Evolutionary conservation across 2,113 vertebrate genomes (phyloP).

Genomic region (Emydura subglobosa): DNA sequence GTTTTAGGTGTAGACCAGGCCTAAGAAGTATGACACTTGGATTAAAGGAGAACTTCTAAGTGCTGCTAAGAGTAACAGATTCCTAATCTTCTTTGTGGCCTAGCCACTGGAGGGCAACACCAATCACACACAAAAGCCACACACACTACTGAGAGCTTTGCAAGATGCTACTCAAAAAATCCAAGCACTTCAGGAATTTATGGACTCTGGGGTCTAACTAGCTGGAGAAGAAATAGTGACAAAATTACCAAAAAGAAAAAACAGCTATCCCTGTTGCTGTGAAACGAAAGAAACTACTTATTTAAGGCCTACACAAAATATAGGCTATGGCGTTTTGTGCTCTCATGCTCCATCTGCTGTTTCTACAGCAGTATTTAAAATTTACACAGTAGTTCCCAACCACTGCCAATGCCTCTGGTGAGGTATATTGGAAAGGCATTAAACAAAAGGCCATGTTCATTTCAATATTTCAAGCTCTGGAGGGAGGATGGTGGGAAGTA

Average conservation of each 20-base stretch:
- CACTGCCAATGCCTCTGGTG: constrained; percentile 9
- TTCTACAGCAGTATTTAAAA: background rate
- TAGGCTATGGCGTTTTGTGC: background rate
- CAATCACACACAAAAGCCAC: too few species aligned
- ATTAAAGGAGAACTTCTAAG: background rate
- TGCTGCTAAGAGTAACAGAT: background rate
- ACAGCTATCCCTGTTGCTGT: background rate
- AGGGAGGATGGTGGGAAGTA: background rate
- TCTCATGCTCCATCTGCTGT: constrained; percentile 49
- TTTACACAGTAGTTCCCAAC: background rate
- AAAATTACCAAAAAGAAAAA: background rate
- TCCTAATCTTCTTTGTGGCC: background rate
- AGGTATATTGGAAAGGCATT: constrained; percentile 33
- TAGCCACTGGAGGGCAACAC: background rate
- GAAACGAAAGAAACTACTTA: background rate
- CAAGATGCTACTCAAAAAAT: background rate
- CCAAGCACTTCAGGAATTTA: background rate
- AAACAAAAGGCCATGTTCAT: constrained; percentile 48
- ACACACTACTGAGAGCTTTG: background rate
- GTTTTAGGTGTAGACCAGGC: too few species aligned
- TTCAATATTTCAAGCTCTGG: constrained; percentile 50
- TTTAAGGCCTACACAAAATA: background rate
- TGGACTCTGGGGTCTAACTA: background rate
- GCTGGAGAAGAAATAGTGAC: background rate
- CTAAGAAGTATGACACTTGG: background rate